Base-by-base conservation (phyloP, 2,797 vertebrate genomes). In the Peromyscus melanophrys region DNA sequence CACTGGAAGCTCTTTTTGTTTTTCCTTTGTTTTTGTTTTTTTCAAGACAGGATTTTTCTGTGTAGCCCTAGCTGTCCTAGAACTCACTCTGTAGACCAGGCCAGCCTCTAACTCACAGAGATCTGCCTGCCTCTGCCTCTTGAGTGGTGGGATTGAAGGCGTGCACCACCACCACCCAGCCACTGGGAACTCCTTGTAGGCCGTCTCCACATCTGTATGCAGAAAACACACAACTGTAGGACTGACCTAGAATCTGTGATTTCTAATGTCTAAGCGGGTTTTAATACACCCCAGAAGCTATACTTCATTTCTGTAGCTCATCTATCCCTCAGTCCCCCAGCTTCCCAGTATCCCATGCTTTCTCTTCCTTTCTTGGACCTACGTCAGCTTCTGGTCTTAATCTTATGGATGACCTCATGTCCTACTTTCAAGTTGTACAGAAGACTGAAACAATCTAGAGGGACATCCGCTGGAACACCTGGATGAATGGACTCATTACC, bases 381-480 rank as follows among this genome's bases (percentile, higher is more conserved):
- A 37, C 46, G 55, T 2, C 31, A 75, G 17, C 34, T 82, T 89
- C 77, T 71, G 19, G 65, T 89, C n/a, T 65, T 46, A 82, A 8
- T 75, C 49, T 63, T 17, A 61, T 57, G 57, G 67, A 89, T 63
- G 6, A 95, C 21, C 31, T 90, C 16, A 34, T n/a, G 89, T 73
- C 23, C n/a, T 55, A 43, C 27, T 40, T 81, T 73, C 31, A 12
- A 11, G 25, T 13, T 77, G 73, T 87, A 43, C 2, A n/a, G 52
- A 83, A 89, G 57, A 43, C 34, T 12, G 2, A 82, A 73, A 23
- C 29, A 46, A 31, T 13, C 21, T 1, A 11, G 43, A 78, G 46
- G 46, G 73, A 69, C 31, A 34, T n/a, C 29, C 10, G 21, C 6
- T 6, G 31, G 4, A 52, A 12, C 67, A 27, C 23, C 16, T 0